A percentile compares a stretch with the other conserved stretches of the same genome.
phyloP scores from a whole-genome alignment of 2,888 invertebrate species.

The Syritta pipiens region DNA sequence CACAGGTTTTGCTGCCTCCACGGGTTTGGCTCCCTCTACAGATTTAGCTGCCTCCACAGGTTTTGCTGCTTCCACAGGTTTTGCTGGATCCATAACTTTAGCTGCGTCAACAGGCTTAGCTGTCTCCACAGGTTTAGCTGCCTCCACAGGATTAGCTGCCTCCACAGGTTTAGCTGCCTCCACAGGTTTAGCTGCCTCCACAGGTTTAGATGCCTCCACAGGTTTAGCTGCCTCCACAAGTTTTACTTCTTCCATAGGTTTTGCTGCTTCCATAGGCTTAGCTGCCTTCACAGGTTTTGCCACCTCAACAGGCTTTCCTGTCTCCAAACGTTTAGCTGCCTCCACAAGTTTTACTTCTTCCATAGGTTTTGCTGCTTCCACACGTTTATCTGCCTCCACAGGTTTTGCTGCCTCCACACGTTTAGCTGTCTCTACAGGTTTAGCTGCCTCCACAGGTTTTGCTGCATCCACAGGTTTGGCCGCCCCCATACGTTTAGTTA shows the following conservation, averaged over 20 bases:
- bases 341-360: slow-evolving; percentile 72
- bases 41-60: neutral
- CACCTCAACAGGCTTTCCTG: slow-evolving; percentile 86
- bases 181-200: slow-evolving; percentile 15
- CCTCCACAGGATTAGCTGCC: neutral
- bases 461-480: neutral
- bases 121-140: slow-evolving; percentile 79
- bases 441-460: neutral
- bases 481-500: neutral
- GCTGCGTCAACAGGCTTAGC: slow-evolving; percentile 82
- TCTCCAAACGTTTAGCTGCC: slow-evolving; percentile 78
- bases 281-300: slow-evolving; percentile 84
- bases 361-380: neutral
- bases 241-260: slow-evolving; percentile 20
- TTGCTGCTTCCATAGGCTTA: slow-evolving; percentile 81
- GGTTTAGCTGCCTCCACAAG: slow-evolving; percentile 81
- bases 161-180: neutral
- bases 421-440: neutral
- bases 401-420: neutral
- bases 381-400: neutral
- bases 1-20: slow-evolving; percentile 79
- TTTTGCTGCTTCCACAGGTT: neutral
- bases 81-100: slow-evolving; percentile 80
- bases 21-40: neutral
- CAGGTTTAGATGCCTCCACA: slow-evolving; percentile 86